Base-by-base conservation (phyloP, 2,888 invertebrate species). In the Chrysolina haemoptera region DNA sequence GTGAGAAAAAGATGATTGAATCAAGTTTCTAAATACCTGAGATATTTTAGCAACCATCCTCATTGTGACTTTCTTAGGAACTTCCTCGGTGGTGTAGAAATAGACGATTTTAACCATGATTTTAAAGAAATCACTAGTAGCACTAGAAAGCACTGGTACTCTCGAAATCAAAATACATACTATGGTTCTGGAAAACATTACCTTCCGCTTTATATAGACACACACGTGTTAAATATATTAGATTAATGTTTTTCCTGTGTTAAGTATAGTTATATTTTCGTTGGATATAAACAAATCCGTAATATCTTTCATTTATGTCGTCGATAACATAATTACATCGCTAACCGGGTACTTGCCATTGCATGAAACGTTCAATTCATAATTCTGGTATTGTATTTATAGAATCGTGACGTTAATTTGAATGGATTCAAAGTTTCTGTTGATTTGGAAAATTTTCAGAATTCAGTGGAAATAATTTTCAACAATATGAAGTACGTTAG, bases 21-120 rank as follows among this genome's bases (percentile, higher is more conserved):
- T 62, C 59, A 41, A 41, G 18, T n/a, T 43, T 46, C n/a, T 50
- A 35, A 48, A 43, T 69, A 76, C 76, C 76, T 76, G 27, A 50
- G 66, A 62, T 35, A 76, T 76, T 27, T 65, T 76, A 1, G 76
- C 63, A 55, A 76, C 71, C 69, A 76, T 74, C 62, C 71, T 76
- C 64, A 74, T 68, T 27, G 69, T 76, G 35, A 69, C 68, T 41
- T 43, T 74, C 69, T 72, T 76, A 3, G 55, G 43, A 40, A 66
- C 67, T 66, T 74, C 67, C 16, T 70, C 68, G 6, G 67, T 69
- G 11, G 73, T 76, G 65, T 65, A 76, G 41, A 66, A 66, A 71
- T 65, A 73, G 65, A 62, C 55, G 6, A 73, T 68, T 11, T 68
- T 68, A 16, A 71, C 75, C 75, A 75, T 75, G 16, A 2, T 59